These are phyloP conservation scores for Trachelus stipa DNA, from an alignment of 2,888 invertebrate species.

Conservation along the genomic window DNA sequence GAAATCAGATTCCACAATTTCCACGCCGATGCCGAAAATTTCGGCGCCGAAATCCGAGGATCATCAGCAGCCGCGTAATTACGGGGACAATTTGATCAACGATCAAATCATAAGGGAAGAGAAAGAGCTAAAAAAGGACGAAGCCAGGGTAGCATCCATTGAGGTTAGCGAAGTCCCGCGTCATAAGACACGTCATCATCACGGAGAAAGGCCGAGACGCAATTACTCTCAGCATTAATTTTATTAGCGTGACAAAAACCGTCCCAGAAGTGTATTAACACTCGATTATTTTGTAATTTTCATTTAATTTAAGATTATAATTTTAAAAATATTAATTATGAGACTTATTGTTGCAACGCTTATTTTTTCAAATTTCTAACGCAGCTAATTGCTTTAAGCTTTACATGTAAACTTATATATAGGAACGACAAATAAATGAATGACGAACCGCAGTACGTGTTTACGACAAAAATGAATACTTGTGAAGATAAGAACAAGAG, in stretches of 20 bases:
- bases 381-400: neutral
- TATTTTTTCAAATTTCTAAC: neutral
- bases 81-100: constrained; percentile 34
- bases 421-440: neutral
- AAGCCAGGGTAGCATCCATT: constrained; percentile 48
- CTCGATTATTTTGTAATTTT: neutral
- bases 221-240: neutral
- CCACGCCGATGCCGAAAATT: neutral
- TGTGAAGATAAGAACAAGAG: neutral
- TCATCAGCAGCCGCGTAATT: constrained; percentile 26
- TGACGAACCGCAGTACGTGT: neutral
- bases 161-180: constrained; percentile 49
- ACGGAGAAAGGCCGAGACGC: constrained; percentile 32
- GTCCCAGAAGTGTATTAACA: neutral
- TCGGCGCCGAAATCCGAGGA: constrained; percentile 6
- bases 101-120: constrained; percentile 29
- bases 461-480: neutral
- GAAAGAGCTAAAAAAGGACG: constrained; percentile 19
- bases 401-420: neutral
- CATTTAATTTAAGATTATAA: neutral
- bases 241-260: neutral
- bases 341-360: neutral
- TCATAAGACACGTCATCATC: constrained; percentile 54
- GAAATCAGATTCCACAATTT: neutral
- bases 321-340: neutral